phyloP scores from a whole-genome alignment of 2,797 vertebrate species.

The Argentina silus region DNA sequence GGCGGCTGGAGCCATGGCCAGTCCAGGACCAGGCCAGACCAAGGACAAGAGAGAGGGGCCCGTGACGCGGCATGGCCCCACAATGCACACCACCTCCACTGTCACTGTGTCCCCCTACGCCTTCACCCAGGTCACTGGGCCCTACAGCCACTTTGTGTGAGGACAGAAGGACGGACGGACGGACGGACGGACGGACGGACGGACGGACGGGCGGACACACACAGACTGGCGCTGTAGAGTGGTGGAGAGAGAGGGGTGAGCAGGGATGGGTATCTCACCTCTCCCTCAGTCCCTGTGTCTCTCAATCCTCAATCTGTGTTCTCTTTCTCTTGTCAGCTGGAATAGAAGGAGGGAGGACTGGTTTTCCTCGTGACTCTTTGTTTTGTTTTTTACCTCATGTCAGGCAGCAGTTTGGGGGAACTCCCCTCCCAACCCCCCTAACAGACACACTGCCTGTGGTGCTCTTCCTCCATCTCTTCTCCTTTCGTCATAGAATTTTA shows the following conservation, averaged over 20 bases:
- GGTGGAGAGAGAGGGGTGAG: conserved; percentile 53
- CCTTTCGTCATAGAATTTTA: conserved; percentile 83
- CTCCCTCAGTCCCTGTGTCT: conserved; percentile 56
- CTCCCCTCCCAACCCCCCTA: conserved; percentile 57
- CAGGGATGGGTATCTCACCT: conserved; percentile 62
- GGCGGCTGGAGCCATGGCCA: conserved; percentile 61
- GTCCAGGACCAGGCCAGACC: conserved; percentile 78
- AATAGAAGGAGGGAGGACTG: conserved; percentile 57
- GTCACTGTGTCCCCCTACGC: conserved; percentile 96
- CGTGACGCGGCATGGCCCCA: conserved; percentile 83
- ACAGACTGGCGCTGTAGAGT: conserved; percentile 60
- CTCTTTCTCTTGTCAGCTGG: conserved; percentile 54
- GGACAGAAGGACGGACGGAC: conserved; percentile 45
- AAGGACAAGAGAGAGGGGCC: conserved; percentile 88
- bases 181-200: conserved; percentile 45
- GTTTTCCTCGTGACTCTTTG: conserved; percentile 52
- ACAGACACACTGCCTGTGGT: conserved; percentile 89
- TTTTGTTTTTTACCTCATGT: conserved; percentile 93
- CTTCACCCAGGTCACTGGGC: conserved; percentile 96
- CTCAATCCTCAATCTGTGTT: conserved; percentile 60
- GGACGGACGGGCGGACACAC: neutral
- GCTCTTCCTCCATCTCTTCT: conserved; percentile 90
- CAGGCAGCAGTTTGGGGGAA: conserved; percentile 82
- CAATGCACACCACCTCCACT: conserved; percentile 88
- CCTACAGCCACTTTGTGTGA: conserved; percentile 96